A percentile compares a stretch with the other conserved stretches of the same genome.
phyloP scores from a whole-genome alignment of 2,888 invertebrate species.

The Chorisops tibialis region DNA sequence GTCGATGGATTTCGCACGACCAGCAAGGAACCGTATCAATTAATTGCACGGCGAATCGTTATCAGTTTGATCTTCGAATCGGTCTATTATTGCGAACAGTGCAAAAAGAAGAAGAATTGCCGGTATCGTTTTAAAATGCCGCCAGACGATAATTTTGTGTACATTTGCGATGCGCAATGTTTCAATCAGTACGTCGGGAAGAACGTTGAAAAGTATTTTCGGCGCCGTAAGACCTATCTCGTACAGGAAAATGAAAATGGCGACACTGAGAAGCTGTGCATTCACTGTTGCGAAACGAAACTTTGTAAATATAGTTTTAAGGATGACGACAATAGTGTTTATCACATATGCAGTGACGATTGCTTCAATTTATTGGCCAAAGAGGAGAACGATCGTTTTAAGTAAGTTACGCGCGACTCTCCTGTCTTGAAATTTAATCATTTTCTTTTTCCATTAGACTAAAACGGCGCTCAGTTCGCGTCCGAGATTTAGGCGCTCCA shows the following conservation, averaged over 20 bases:
- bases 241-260: constrained; percentile 49
- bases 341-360: constrained; percentile 57
- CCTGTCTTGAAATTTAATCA: constrained; percentile 22
- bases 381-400: constrained; percentile 52
- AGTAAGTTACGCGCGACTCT: constrained; percentile 36
- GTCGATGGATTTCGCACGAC: constrained; percentile 52
- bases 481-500: constrained; percentile 46
- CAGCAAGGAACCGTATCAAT: constrained; percentile 44
- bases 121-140: constrained; percentile 47
- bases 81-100: constrained; percentile 43
- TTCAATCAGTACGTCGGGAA: constrained; percentile 56
- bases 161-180: constrained; percentile 56
- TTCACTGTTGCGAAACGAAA: constrained; percentile 55
- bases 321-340: constrained; percentile 54
- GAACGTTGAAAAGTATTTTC: constrained; percentile 57
- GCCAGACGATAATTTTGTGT: constrained; percentile 55
- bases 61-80: constrained; percentile 46
- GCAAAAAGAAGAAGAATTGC: constrained; percentile 43
- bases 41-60: constrained; percentile 43
- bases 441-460: constrained; percentile 17
- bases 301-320: constrained; percentile 53
- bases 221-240: constrained; percentile 55
- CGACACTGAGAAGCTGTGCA: constrained; percentile 47
- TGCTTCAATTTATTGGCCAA: constrained; percentile 57
- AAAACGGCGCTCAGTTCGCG: constrained; percentile 48